phyloP scores from a whole-genome alignment of 1,140 invertebrate species.

The Calliopsis andreniformis region DNA sequence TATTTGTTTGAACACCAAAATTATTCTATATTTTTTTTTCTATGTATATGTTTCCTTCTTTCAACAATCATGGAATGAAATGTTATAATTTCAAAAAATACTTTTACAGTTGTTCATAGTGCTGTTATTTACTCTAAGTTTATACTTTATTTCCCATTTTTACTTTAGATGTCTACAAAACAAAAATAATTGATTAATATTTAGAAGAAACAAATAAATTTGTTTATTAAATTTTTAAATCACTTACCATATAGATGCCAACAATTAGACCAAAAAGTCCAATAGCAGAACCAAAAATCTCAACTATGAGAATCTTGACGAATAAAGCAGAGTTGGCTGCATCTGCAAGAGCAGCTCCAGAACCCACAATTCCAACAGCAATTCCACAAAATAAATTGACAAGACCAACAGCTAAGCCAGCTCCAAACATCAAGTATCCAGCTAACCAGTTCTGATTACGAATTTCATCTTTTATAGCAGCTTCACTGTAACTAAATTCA shows the following conservation, averaged over 20 bases:
- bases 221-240: not conserved
- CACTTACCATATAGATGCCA: slow-evolving; percentile 92
- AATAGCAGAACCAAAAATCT: slow-evolving; percentile 99
- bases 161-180: slow-evolving; percentile 81
- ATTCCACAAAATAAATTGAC: slow-evolving; percentile 98
- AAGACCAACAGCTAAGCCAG: slow-evolving; percentile 95
- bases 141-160: slow-evolving; percentile 83
- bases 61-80: slow-evolving; percentile 52
- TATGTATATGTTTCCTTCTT: slow-evolving; percentile 1
- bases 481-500: slow-evolving; percentile 77
- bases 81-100: slow-evolving; percentile 36
- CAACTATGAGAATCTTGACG: slow-evolving; percentile 98
- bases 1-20: not conserved
- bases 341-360: slow-evolving; percentile 97
- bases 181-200: slow-evolving; percentile 30
- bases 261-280: slow-evolving; percentile 99
- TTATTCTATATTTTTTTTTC: not conserved
- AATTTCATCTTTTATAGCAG: slow-evolving; percentile 40
- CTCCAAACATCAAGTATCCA: slow-evolving; percentile 97
- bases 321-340: slow-evolving; percentile 97
- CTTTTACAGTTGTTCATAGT: slow-evolving; percentile 16
- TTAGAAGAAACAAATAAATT: not conserved
- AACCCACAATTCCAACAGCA: slow-evolving; percentile 97
- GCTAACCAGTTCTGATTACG: slow-evolving; percentile 86
- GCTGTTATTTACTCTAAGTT: slow-evolving; percentile 21